phyloP scores from a whole-genome alignment of 2,113 vertebrate genomes.

The Willisornis vidua region DNA sequence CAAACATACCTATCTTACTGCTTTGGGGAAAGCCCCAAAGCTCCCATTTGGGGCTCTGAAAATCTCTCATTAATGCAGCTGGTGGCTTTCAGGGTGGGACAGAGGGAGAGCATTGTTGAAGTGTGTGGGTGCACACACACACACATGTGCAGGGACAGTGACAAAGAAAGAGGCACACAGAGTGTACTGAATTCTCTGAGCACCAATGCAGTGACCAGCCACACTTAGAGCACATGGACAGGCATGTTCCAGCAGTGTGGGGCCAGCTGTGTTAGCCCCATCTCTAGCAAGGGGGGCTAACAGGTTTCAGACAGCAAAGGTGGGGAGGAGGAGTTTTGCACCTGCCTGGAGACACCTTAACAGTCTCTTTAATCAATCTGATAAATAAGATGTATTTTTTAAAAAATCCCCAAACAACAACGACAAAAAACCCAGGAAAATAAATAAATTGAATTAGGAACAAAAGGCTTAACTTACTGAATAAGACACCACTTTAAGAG shows the following conservation, averaged over 20 bases:
- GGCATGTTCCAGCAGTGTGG: not conserved
- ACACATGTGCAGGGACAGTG: not conserved
- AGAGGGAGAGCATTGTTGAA: not conserved
- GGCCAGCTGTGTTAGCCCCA: not conserved
- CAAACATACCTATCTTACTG: not conserved
- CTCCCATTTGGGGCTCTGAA: not conserved
- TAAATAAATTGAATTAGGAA: not conserved
- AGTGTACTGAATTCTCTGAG: rapidly evolving
- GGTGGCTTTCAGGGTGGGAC: not conserved
- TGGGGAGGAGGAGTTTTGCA: not conserved
- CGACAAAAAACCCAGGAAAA: not conserved
- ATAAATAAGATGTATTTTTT: not conserved
- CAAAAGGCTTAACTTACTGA: slow-evolving; percentile 46
- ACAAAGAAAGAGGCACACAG: not conserved
- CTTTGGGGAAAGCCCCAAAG: not conserved
- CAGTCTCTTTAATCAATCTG: not conserved
- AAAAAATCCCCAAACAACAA: not conserved
- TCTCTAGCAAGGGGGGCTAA: not conserved
- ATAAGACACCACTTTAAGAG: slow-evolving; percentile 3
- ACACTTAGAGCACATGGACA: not conserved
- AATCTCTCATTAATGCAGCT: not conserved
- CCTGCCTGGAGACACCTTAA: not conserved
- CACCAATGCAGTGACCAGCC: not conserved
- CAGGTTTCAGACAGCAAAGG: not conserved
- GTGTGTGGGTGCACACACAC: not conserved